These are phyloP conservation scores for Zygaena filipendulae DNA, from an alignment of 2,888 invertebrate species.

Conservation along the genomic window DNA sequence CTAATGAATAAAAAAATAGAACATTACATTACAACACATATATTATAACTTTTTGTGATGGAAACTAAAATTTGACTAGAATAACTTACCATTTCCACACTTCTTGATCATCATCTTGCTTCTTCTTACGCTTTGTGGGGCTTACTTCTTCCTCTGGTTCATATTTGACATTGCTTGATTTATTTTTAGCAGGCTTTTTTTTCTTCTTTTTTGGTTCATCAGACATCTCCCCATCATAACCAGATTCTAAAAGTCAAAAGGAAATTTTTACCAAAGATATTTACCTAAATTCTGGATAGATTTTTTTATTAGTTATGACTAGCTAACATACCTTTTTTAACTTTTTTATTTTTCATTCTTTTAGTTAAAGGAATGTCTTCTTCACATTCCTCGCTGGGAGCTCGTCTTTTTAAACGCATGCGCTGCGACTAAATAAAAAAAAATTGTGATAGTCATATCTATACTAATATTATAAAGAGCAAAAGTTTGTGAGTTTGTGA, in stretches of 20 bases:
- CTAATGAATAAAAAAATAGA: too few species aligned
- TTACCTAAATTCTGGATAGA: too few species aligned
- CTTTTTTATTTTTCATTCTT: slow-evolving; percentile 73
- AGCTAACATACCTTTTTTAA: slow-evolving; percentile 63
- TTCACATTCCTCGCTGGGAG: slow-evolving; percentile 71
- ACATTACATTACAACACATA: too few species aligned
- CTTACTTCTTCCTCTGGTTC: slow-evolving; percentile 41
- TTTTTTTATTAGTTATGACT: too few species aligned
- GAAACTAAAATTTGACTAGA: too few species aligned
- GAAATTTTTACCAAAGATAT: background rate
- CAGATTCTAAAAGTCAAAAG: slow-evolving; percentile 37
- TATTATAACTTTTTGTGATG: too few species aligned
- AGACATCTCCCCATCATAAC: slow-evolving; percentile 68
- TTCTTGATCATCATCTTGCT: slow-evolving; percentile 83
- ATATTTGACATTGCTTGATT: slow-evolving; percentile 37
- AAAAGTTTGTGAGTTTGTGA: too few species aligned
- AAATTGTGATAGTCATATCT: too few species aligned
- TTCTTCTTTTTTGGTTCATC: slow-evolving; percentile 63
- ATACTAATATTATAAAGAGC: too few species aligned
- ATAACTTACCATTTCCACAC: slow-evolving; percentile 91
- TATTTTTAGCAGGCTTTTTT: slow-evolving; percentile 30
- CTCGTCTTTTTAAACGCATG: slow-evolving; percentile 34
- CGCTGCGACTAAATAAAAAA: slow-evolving; percentile 27
- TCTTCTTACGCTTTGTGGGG: slow-evolving; percentile 78
- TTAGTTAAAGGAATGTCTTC: slow-evolving; percentile 80